These are phyloP conservation scores for Corythornis vintsioides DNA, from an alignment of 2,113 vertebrate species.

Conservation along the genomic window DNA sequence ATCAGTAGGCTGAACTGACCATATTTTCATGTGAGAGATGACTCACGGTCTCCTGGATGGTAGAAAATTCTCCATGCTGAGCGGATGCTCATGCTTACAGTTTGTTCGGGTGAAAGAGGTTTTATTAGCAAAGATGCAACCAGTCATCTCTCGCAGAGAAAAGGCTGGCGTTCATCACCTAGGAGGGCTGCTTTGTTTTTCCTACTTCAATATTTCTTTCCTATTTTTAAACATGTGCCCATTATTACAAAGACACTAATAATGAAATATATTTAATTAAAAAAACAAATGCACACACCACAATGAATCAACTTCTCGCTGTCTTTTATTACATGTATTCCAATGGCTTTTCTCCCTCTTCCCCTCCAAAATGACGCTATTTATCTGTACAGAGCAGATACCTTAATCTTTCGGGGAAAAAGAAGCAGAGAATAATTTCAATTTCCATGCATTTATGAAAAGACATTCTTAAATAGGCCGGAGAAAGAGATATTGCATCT, in stretches of 20 bases:
- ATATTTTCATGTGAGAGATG: conserved; percentile 58
- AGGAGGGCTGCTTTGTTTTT: background rate
- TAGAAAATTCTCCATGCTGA: conserved; percentile 31
- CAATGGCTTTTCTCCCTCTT: background rate
- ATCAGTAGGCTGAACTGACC: conserved; percentile 35
- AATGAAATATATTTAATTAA: conserved; percentile 1
- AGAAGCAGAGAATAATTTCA: conserved; percentile 71
- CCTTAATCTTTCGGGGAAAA: conserved; percentile 57
- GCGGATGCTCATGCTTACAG: conserved; percentile 25
- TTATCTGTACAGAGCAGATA: conserved; percentile 65
- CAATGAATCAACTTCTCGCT: background rate
- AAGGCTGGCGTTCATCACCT: background rate
- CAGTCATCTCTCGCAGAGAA: background rate
- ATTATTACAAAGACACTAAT: background rate
- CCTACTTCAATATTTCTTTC: background rate
- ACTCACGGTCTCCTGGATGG: background rate
- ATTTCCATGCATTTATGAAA: conserved; percentile 77
- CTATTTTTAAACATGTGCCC: background rate
- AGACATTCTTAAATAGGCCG: conserved; percentile 68
- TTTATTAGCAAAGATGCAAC: conserved; percentile 29
- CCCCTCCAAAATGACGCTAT: background rate
- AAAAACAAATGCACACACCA: background rate
- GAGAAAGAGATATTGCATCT: conserved; percentile 73
- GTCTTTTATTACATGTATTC: background rate
- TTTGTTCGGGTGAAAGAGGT: conserved; percentile 18